Evolutionary conservation across 2,888 invertebrate species (phyloP).

Genomic region (Drosophila neutralis): DNA sequence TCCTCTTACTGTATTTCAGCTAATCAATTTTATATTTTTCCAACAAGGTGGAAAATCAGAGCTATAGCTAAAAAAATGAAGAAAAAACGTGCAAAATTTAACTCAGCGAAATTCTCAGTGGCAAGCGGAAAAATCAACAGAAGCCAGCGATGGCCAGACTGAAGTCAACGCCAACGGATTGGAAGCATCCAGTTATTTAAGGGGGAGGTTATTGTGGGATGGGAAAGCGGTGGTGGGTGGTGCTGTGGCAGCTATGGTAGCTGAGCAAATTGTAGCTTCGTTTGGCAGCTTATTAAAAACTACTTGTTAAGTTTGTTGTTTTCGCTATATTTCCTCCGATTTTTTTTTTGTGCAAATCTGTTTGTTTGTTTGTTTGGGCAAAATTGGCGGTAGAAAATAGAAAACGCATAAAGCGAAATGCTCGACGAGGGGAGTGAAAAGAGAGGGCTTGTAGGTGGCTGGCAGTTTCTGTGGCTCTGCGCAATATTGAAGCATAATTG

Average conservation of each 20-base stretch:
- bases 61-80: background rate
- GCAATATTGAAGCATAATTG: conserved; percentile 68
- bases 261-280: conserved; percentile 23
- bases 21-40: conserved; percentile 68
- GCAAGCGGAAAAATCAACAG: conserved; percentile 68
- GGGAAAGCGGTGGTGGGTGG: background rate
- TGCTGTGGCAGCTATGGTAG: conserved; percentile 3
- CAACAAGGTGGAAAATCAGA: conserved; percentile 58
- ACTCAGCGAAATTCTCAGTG: conserved; percentile 21
- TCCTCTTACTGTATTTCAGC: conserved; percentile 62
- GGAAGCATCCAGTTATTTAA: conserved; percentile 2
- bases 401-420: conserved; percentile 46
- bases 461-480: conserved; percentile 6
- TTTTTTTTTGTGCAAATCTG: conserved; percentile 7
- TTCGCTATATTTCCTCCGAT: conserved; percentile 30
- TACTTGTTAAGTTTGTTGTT: conserved; percentile 69
- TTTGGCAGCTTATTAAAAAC: conserved; percentile 67
- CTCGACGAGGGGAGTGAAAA: background rate
- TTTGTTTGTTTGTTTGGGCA: conserved; percentile 41
- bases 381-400: conserved; percentile 58
- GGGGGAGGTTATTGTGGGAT: background rate
- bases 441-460: background rate
- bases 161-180: conserved; percentile 49
- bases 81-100: conserved; percentile 13
- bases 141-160: conserved; percentile 43